Evolutionary conservation across 2,888 invertebrate genomes (phyloP).

Genomic region (Danaus chrysippus): DNA sequence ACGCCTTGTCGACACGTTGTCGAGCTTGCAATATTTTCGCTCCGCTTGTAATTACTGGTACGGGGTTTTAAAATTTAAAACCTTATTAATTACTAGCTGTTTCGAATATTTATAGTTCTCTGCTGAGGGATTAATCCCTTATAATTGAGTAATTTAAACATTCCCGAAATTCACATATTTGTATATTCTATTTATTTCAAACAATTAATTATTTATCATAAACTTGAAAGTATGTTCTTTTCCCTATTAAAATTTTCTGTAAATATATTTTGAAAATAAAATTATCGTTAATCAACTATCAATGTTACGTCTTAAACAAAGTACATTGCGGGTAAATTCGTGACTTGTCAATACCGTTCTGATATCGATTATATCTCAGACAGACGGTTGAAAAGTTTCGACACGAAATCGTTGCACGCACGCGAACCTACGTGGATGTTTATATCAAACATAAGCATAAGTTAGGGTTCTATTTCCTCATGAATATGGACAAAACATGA

Average conservation of each 20-base stretch:
- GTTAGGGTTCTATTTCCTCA: background rate
- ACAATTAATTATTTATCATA: no score
- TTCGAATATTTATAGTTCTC: slow-evolving; percentile 35
- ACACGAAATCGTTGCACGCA: slow-evolving; percentile 67
- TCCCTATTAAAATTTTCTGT: no score
- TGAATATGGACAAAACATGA: no score
- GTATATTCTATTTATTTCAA: background rate
- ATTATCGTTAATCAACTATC: no score
- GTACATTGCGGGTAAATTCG: slow-evolving; percentile 54
- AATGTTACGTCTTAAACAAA: slow-evolving; percentile 34
- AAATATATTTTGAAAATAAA: no score
- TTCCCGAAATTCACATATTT: background rate
- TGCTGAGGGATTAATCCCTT: slow-evolving; percentile 20
- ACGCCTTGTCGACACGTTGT: slow-evolving; percentile 73
- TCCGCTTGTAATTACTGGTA: slow-evolving; percentile 60
- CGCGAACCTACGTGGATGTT: slow-evolving; percentile 64
- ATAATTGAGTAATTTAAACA: slow-evolving; percentile 22
- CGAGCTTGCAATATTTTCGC: slow-evolving; percentile 70
- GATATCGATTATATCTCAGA: slow-evolving; percentile 69
- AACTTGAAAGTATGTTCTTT: no score
- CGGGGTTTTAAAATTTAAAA: slow-evolving; percentile 51
- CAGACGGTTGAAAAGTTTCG: slow-evolving; percentile 64
- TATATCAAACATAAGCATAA: slow-evolving; percentile 32
- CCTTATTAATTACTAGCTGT: slow-evolving; percentile 43
- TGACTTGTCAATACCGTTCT: slow-evolving; percentile 60